Percentiles rank a stretch among this genome's conserved stretches.
Conservation (phyloP, 2,797 vertebrate species). For the Sparus aurata region DNA sequence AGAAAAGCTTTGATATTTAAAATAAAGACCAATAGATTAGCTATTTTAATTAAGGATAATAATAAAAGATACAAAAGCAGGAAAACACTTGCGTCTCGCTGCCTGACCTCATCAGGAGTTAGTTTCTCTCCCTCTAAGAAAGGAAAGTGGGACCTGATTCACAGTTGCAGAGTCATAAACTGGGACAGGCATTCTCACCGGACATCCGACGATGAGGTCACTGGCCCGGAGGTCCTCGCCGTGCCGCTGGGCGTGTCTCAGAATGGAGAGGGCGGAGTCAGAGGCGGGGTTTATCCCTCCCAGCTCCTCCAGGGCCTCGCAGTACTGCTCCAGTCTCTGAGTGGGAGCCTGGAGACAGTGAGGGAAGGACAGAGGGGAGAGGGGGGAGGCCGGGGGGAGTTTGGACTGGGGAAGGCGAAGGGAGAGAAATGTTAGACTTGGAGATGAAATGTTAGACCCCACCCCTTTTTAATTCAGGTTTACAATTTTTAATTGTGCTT, state of each 20-base stretch:
- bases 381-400: slow-evolving; percentile 78
- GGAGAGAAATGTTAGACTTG: not conserved
- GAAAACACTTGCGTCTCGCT: not conserved
- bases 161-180: slow-evolving; percentile 48
- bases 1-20: not conserved
- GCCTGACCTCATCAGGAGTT: slow-evolving; percentile 56
- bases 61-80: not conserved
- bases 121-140: slow-evolving; percentile 42
- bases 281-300: slow-evolving; percentile 88
- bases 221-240: slow-evolving; percentile 92
- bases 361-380: slow-evolving; percentile 83
- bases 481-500: too few relatives aligned
- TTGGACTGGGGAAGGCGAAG: slow-evolving; percentile 69
- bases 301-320: slow-evolving; percentile 89
- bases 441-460: too few relatives aligned
- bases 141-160: slow-evolving; percentile 63
- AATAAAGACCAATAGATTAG: not conserved
- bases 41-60: not conserved
- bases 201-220: slow-evolving; percentile 92
- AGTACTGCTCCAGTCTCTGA: slow-evolving; percentile 90
- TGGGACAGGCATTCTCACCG: slow-evolving; percentile 85
- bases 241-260: slow-evolving; percentile 88
- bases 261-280: slow-evolving; percentile 88
- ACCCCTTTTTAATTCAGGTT: too few relatives aligned
- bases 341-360: slow-evolving; percentile 87